Base-by-base conservation (phyloP, 2,797 vertebrate species). In the Nothura maculosa region DNA sequence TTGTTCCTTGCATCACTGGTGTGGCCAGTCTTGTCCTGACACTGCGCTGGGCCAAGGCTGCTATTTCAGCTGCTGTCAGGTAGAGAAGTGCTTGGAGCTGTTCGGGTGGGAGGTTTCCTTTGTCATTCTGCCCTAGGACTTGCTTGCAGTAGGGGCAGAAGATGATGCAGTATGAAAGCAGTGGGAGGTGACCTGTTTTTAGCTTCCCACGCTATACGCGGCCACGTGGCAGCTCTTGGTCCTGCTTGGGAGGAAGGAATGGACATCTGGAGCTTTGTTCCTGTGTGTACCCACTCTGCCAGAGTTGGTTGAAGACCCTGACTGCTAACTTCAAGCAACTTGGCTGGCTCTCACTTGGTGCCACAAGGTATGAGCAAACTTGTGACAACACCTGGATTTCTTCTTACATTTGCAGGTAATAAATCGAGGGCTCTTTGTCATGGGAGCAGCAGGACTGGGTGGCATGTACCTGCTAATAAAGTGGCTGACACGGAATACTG, bases 401-500 rank as follows among this genome's bases (percentile, higher is more conserved):
- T 94, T 75, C 30, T 62, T 96, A 61, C 81, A 10, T 72, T 92
- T 90, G 30, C 98, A 99, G 99, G 95, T 99, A 63, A 98, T 99
- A 95, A 98, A 98, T 88, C 91, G 70, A 40, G 97, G 98, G 36
- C 96, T 99, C 63, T 89, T 98, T 74, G 8, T 98, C 28, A 91
- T 96, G 76, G 98, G 98, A 16, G 89, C 92, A 9, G 96, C 95
- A n/a, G 94, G 92, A 75, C 24, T 98, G 12, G 97, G 98, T 24
- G 96, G 96, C 27, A 94, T 92, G 50, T 98, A 94, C 93, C 72
- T 98, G 17, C 96, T 99, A n/a, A 17, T 98, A 61, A 98, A 96
- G 94, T 54, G 87, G 25, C 63, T 95, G 68, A 94, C 97, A 4
- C 75, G 30, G 28, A 82, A 97, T 50, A 57, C 70, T 40, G 96